Conservation (phyloP, 2,888 invertebrate genomes). For the Hypselothyrea guttata region DNA sequence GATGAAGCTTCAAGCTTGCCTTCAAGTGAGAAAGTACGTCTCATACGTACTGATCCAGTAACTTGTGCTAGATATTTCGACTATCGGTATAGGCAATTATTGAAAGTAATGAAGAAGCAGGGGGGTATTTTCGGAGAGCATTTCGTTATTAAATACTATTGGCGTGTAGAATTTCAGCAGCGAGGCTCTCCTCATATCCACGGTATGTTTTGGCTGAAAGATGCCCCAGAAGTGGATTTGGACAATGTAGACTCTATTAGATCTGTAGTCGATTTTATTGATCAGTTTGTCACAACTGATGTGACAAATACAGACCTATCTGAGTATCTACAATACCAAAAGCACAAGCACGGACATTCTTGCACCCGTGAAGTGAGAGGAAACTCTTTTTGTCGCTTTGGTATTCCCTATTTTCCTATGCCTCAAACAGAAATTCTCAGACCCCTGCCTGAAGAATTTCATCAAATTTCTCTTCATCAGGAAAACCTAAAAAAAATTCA, state of each 20-base stretch:
- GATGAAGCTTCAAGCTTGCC: constrained; percentile 4
- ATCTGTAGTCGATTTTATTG: not conserved
- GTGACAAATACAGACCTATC: constrained; percentile 1
- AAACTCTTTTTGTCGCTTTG: constrained; percentile 12
- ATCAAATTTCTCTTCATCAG: not conserved
- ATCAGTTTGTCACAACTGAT: constrained; percentile 1
- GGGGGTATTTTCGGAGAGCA: not conserved
- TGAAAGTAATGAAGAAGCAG: not conserved
- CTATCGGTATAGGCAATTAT: not conserved
- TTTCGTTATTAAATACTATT: constrained; percentile 5
- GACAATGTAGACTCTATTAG: not conserved
- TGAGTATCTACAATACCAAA: constrained; percentile 10
- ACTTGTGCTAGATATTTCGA: not conserved
- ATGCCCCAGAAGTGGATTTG: constrained; percentile 9
- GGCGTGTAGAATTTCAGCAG: constrained; percentile 13
- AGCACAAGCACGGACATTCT: constrained; percentile 11
- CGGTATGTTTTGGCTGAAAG: constrained; percentile 19
- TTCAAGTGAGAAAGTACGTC: not conserved
- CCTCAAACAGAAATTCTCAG: constrained; percentile 2
- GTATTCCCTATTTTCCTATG: constrained; percentile 8
- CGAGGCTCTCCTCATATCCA: constrained; percentile 10
- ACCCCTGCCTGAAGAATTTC: not conserved
- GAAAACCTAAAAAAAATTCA: not conserved
- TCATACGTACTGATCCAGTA: not conserved
- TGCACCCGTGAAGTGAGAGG: constrained; percentile 14